Evolutionary conservation across 1,140 invertebrate species (phyloP), one percentile per base, ranked within the genome.

Genomic region (Listronotus oregonensis): DNA sequence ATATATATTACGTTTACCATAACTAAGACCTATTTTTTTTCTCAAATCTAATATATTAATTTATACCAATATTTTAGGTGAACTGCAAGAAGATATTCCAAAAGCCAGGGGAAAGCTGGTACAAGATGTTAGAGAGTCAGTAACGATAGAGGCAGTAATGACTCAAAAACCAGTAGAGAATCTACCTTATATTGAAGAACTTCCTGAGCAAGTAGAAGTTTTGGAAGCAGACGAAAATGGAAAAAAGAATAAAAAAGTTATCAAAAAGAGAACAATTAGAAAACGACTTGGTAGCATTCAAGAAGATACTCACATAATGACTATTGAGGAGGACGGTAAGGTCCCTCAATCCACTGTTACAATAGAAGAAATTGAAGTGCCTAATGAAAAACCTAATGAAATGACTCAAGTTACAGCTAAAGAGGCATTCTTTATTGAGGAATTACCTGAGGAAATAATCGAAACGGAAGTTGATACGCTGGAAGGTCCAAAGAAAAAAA

Each of bases 161-260:
- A 70, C 71, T 11, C 73, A 75, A 64, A 73, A 71, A 67, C 74
- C 56, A 46, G 74, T 64, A 1, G 40, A 77, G 12, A 76, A 76
- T 60, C 70, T 63, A 34, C 64, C 54, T 51, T 18, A 64, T 51
- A 64, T 69, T n/a, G 55, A 67, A 54, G 79, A 80, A 70, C 66
- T 79, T 14, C 76, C 78, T 7, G 78, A 79, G 68, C 74, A 76
- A 68, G 73, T 80, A 14, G 68, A 76, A 47, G 72, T 75, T 43
- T 71, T 71, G 11, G 71, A 74, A 63, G 65, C 64, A 51, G 66
- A 64, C 50, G 57, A 77, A 44, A 64, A 73, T 31, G 74, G 71
- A 8, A 73, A 75, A 69, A 74, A 59, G 7, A 75, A 64, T 52
- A 79, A 77, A 40, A 75, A 71, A 55, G 62, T 75, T 3, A 70